Conservation (phyloP, 2,888 invertebrate genomes). For the Smittia aterrima region DNA sequence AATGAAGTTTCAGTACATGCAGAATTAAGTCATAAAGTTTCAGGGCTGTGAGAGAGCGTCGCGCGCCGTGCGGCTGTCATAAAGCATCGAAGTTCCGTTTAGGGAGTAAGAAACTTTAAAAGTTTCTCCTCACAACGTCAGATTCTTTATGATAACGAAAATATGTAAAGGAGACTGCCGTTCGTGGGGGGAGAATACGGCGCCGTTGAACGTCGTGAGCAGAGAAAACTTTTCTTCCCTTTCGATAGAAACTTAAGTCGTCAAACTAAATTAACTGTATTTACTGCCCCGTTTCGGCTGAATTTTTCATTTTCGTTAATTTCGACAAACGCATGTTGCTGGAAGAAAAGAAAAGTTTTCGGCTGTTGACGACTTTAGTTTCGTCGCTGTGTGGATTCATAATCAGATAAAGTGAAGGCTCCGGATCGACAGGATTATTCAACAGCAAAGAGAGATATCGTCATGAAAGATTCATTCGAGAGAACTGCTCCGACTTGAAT, state of each 20-base stretch:
- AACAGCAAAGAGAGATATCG: not conserved
- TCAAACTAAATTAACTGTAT: constrained; percentile 33
- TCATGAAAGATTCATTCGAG: not conserved
- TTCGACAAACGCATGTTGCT: constrained; percentile 9
- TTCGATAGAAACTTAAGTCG: constrained; percentile 7
- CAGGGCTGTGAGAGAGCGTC: not conserved
- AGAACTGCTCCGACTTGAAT: not conserved
- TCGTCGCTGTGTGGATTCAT: not conserved
- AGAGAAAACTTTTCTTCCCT: constrained; percentile 3
- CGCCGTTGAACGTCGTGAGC: constrained; percentile 26
- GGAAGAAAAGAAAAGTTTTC: not conserved
- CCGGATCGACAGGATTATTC: not conserved
- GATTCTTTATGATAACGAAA: constrained; percentile 4
- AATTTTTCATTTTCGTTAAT: constrained; percentile 5
- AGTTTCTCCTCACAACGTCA: not conserved
- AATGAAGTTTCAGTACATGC: constrained; percentile 32
- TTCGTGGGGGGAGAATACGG: not conserved
- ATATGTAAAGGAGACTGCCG: constrained; percentile 7
- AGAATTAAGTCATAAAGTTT: constrained; percentile 37
- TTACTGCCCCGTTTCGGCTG: constrained; percentile 17
- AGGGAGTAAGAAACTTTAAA: not conserved
- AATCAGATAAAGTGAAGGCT: not conserved
- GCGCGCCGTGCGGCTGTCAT: constrained; percentile 24
- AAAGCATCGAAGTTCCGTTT: constrained; percentile 29
- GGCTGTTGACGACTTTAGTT: not conserved